Percentiles rank a stretch among this genome's conserved stretches.
Evolutionary conservation across 2,797 vertebrate genomes (phyloP).

Genomic region (Lates japonicus): DNA sequence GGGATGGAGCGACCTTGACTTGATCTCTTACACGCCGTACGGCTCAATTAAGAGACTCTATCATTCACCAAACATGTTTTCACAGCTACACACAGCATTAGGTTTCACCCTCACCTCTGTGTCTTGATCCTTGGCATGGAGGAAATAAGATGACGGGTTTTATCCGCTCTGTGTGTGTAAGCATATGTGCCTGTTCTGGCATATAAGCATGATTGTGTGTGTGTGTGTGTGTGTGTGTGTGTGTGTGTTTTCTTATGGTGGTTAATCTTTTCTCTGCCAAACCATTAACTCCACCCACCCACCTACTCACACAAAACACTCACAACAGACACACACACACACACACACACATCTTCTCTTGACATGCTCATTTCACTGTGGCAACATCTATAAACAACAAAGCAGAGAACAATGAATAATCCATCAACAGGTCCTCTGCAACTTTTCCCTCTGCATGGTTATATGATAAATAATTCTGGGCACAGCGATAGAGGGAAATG

Average conservation of each 20-base stretch:
- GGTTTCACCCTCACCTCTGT: conserved; percentile 53
- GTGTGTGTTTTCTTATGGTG: conserved; percentile 41
- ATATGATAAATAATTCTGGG: conserved; percentile 45
- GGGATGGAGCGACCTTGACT: conserved; percentile 73
- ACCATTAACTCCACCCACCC: conserved; percentile 39
- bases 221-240: conserved; percentile 49
- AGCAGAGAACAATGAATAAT: conserved; percentile 57
- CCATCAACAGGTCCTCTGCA: conserved; percentile 40
- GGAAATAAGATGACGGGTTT: conserved; percentile 52
- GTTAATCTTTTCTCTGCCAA: conserved; percentile 54
- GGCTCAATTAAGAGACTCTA: conserved; percentile 61
- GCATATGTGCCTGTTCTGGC: conserved; percentile 1
- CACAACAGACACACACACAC: not conserved
- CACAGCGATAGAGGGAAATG: conserved; percentile 57
- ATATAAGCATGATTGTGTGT: conserved; percentile 25
- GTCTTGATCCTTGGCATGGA: conserved; percentile 29
- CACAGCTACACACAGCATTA: conserved; percentile 58
- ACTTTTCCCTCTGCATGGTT: conserved; percentile 15
- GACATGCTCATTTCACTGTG: conserved; percentile 29
- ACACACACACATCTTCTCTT: conserved; percentile 2
- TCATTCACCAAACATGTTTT: conserved; percentile 64
- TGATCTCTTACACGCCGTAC: conserved; percentile 63
- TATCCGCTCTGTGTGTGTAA: conserved; percentile 10
- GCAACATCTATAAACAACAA: conserved; percentile 48
- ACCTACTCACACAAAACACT: conserved; percentile 24